Conservation (phyloP, 2,113 vertebrate species). For the Gopherus evgoodei region DNA sequence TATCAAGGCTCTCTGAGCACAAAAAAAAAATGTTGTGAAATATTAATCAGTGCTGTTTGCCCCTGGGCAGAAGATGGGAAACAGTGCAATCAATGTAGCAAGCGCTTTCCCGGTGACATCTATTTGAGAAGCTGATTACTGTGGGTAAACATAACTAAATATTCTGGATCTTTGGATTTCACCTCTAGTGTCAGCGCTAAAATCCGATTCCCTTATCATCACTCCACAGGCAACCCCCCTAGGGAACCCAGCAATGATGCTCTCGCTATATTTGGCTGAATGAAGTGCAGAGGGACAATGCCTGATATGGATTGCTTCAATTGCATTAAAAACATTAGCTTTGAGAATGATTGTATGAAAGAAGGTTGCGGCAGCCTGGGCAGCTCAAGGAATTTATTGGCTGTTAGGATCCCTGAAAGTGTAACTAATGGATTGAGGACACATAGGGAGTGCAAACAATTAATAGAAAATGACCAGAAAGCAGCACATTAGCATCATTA, state of each 20-base stretch:
- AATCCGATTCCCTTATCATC: constrained; percentile 83
- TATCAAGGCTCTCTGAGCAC: constrained; percentile 67
- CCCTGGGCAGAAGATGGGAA: constrained; percentile 67
- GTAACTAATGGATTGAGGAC: constrained; percentile 45
- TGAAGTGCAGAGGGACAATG: not conserved
- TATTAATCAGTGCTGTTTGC: constrained; percentile 84
- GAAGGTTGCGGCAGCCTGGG: constrained; percentile 65
- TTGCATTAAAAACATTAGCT: constrained; percentile 80
- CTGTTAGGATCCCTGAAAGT: constrained; percentile 57
- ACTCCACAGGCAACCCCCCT: constrained; percentile 80
- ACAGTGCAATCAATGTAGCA: constrained; percentile 59
- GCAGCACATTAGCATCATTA: constrained; percentile 60
- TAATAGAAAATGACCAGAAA: constrained; percentile 62
- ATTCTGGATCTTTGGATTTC: constrained; percentile 70
- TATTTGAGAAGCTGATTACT: constrained; percentile 80
- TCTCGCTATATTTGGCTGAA: constrained; percentile 58
- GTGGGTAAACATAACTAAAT: constrained; percentile 76
- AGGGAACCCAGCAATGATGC: constrained; percentile 57
- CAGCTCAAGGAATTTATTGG: constrained; percentile 74
- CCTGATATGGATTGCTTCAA: constrained; percentile 70
- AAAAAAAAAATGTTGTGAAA: constrained; percentile 79
- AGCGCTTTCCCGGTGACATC: constrained; percentile 56
- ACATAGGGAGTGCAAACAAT: constrained; percentile 2
- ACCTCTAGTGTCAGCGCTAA: constrained; percentile 38
- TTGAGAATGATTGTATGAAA: constrained; percentile 60